A percentile compares a stretch with the other conserved stretches of the same genome.
Conservation (phyloP, 2,888 invertebrate species). For the Allygus modestus region DNA sequence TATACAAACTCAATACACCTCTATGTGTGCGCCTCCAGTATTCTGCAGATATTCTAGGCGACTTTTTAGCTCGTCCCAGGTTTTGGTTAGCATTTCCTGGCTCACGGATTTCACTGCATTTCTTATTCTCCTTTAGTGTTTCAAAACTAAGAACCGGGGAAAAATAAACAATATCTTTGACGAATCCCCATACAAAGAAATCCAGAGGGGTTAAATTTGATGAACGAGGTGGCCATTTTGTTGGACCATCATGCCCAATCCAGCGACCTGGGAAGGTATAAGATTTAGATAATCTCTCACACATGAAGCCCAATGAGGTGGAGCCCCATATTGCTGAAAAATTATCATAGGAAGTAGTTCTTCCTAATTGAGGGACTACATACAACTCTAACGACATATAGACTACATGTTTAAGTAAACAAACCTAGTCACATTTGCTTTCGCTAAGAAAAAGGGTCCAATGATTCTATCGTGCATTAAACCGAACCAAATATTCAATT, state of each 20-base stretch:
- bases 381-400: constrained; percentile 42
- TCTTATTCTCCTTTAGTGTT: not conserved
- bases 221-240: constrained; percentile 22
- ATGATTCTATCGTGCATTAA: constrained; percentile 33
- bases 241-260: constrained; percentile 37
- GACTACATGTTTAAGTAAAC: not conserved
- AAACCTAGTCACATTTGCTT: not conserved
- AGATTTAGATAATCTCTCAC: constrained; percentile 28
- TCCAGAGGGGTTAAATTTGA: constrained; percentile 33
- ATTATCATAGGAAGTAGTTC: constrained; percentile 10
- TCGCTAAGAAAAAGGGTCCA: constrained; percentile 34
- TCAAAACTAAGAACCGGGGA: not conserved
- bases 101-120: not conserved
- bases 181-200: constrained; percentile 34
- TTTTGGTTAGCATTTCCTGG: not conserved
- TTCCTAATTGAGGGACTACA: constrained; percentile 27
- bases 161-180: constrained; percentile 24
- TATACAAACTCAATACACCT: not conserved
- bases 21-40: not conserved
- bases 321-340: constrained; percentile 22
- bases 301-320: constrained; percentile 15
- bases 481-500: constrained; percentile 28
- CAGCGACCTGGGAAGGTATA: constrained; percentile 15
- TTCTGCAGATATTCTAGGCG: not conserved
- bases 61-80: not conserved